A percentile compares a stretch with the other conserved stretches of the same genome.
phyloP scores from a whole-genome alignment of 2,113 vertebrate species.

The Trichechus manatus region DNA sequence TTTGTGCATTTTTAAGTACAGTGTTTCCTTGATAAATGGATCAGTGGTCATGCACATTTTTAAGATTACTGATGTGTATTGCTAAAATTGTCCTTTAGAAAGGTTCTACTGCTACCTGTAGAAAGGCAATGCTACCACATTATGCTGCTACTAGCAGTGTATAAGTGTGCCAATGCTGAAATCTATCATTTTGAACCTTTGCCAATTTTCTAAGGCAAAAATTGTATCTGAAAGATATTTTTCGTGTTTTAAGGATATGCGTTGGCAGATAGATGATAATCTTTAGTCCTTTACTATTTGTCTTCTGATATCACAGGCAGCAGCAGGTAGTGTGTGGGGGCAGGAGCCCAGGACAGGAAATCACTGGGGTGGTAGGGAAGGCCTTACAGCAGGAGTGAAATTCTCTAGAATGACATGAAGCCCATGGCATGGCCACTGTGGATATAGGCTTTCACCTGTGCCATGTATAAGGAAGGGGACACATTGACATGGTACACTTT shows the following conservation, averaged over 20 bases:
- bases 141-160: neutral
- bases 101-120: neutral
- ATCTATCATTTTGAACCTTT: neutral
- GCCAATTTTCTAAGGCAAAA: conserved; percentile 1
- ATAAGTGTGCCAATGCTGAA: neutral
- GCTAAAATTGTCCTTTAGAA: neutral
- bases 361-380: neutral
- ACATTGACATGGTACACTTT: neutral
- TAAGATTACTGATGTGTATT: neutral
- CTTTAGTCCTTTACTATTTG: neutral
- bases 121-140: neutral
- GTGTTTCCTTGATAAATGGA: neutral
- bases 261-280: neutral
- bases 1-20: neutral
- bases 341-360: neutral
- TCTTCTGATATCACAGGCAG: neutral
- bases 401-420: neutral
- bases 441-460: neutral
- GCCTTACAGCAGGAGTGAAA: neutral
- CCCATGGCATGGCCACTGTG: accelerated
- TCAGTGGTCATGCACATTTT: neutral
- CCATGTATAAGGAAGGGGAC: neutral
- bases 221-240: neutral
- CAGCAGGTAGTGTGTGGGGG: too few relatives aligned
- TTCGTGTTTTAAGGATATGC: neutral